Percentiles rank a stretch among this genome's conserved stretches.
Evolutionary conservation across 2,888 invertebrate species (phyloP).

Genomic region (Ochropleura leucogaster): DNA sequence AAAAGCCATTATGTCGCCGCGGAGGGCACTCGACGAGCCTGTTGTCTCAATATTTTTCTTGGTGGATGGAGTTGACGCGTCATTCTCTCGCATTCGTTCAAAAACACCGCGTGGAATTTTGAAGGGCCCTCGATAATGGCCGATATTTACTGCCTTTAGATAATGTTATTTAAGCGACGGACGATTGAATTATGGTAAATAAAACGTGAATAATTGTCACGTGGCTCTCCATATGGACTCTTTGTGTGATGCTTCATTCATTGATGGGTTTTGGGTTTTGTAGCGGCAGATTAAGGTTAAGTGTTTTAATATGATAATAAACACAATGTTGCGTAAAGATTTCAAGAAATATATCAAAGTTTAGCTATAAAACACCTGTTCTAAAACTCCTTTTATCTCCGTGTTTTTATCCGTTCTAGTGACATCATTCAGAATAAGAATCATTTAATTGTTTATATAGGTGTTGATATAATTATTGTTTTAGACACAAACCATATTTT

Average conservation of each 20-base stretch:
- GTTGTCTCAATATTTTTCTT: slow-evolving; percentile 91
- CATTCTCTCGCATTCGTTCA: slow-evolving; percentile 85
- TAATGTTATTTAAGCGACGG: slow-evolving; percentile 86
- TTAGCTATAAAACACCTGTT: slow-evolving; percentile 27
- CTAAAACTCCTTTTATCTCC: slow-evolving; percentile 32
- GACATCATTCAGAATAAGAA: slow-evolving; percentile 8
- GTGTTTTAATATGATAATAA: slow-evolving; percentile 54
- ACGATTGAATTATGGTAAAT: slow-evolving; percentile 83
- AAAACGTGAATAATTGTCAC: slow-evolving; percentile 80
- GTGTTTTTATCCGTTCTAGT: slow-evolving; percentile 9
- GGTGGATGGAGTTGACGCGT: slow-evolving; percentile 87
- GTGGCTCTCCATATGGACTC: slow-evolving; percentile 63
- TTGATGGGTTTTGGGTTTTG: slow-evolving; percentile 46
- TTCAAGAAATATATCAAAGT: slow-evolving; percentile 33
- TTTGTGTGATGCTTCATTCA: slow-evolving; percentile 52
- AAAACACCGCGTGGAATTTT: slow-evolving; percentile 88
- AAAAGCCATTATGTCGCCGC: slow-evolving; percentile 89
- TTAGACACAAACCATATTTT: too few relatives aligned
- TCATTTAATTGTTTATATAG: too few relatives aligned
- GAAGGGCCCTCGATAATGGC: slow-evolving; percentile 88
- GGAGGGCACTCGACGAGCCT: slow-evolving; percentile 84
- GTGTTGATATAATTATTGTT: too few relatives aligned
- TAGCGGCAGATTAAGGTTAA: slow-evolving; percentile 52
- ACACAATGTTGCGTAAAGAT: slow-evolving; percentile 25
- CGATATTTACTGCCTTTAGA: slow-evolving; percentile 89